Conservation (phyloP, 2,113 vertebrate genomes). For the Ascaphus truei region DNA sequence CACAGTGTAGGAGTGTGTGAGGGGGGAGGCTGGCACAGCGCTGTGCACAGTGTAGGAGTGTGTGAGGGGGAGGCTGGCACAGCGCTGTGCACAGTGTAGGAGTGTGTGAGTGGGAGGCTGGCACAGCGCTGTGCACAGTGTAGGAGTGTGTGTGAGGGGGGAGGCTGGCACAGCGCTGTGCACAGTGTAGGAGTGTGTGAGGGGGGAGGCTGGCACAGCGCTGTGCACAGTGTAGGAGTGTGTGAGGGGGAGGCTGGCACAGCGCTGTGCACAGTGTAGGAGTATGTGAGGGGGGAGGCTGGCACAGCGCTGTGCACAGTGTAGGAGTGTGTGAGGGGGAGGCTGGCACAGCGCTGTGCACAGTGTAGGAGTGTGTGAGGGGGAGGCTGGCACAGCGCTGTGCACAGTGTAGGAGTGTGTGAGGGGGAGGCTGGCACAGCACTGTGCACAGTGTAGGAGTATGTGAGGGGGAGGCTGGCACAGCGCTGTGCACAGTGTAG, state of each 20-base stretch:
- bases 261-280: neutral
- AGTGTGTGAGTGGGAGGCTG: too few species aligned
- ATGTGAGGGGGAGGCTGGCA: too few species aligned
- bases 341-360: neutral
- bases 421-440: neutral
- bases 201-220: too few species aligned
- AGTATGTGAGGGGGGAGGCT: too few species aligned
- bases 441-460: neutral
- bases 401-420: neutral
- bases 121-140: too few species aligned
- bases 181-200: constrained; percentile 12
- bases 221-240: neutral
- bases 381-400: neutral
- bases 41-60: neutral
- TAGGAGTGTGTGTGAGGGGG: too few species aligned
- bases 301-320: too few species aligned
- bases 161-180: neutral
- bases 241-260: neutral
- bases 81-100: neutral
- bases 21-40: too few species aligned
- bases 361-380: constrained; percentile 9
- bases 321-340: too few species aligned
- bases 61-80: neutral
- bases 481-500: too few species aligned
- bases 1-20: constrained; percentile 12